Evolutionary conservation across 2,113 vertebrate species (phyloP).

Genomic region (Cheirogaleus medius): DNA sequence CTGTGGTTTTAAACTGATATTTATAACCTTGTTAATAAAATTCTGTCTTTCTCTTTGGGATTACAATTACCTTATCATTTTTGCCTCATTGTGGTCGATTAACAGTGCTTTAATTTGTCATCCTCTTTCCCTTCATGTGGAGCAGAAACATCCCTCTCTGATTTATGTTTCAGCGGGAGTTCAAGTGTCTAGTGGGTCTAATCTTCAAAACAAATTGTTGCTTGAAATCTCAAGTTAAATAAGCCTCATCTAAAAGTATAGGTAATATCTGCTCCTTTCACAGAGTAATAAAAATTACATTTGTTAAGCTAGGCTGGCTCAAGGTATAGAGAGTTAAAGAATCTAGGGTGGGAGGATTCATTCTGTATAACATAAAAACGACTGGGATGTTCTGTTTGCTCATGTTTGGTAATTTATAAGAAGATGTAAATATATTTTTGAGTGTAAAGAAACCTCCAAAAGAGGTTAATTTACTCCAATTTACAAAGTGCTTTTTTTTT

Average conservation of each 20-base stretch:
- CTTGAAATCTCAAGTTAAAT: constrained; percentile 14
- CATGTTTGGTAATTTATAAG: not conserved
- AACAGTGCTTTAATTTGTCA: not conserved
- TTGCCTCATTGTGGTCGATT: not conserved
- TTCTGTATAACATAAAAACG: not conserved
- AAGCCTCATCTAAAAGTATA: not conserved
- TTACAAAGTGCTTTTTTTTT: not conserved
- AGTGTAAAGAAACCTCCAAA: not conserved
- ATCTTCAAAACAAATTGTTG: not conserved
- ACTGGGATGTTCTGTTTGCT: not conserved
- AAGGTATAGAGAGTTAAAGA: not conserved
- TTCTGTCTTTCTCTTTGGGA: not conserved
- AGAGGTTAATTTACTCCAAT: not conserved
- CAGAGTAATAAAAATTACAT: not conserved
- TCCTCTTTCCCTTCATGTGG: not conserved
- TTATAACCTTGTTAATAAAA: constrained; percentile 3
- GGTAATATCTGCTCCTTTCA: not conserved
- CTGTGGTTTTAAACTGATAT: constrained; percentile 39
- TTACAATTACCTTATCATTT: not conserved
- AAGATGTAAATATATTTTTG: not conserved
- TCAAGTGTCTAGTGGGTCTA: not conserved
- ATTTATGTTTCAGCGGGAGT: not conserved
- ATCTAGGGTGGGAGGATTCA: not conserved
- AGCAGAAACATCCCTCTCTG: not conserved
- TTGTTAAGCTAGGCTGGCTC: not conserved